These are phyloP conservation scores for Flabesymbios commensalis DNA, from an alignment of 2,888 invertebrate species.

Conservation along the genomic window DNA sequence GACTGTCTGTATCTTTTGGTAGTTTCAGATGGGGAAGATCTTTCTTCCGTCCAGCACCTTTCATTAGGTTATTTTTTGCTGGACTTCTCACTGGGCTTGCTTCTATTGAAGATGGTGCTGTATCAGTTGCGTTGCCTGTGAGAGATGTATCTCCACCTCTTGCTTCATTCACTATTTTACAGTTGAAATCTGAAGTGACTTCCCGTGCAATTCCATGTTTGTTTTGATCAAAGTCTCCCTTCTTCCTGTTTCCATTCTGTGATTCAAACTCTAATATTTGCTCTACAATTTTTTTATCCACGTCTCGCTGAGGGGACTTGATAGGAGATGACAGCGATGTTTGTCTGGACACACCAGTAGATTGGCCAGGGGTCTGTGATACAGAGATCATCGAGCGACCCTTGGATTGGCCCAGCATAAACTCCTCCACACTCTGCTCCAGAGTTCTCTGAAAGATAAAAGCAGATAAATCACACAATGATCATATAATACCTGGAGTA, in stretches of 20 bases:
- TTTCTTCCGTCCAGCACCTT: not conserved
- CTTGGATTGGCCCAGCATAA: conserved; percentile 18
- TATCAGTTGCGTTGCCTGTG: not conserved
- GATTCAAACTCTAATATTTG: conserved; percentile 24
- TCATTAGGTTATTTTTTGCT: not conserved
- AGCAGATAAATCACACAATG: not conserved
- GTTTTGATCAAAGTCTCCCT: not conserved
- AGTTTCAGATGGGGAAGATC: not conserved
- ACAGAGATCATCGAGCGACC: not conserved
- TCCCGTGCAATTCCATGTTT: too few species aligned
- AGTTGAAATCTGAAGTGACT: too few species aligned
- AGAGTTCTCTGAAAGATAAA: conserved; percentile 23
- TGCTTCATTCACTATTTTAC: not conserved
- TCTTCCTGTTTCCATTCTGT: conserved; percentile 12
- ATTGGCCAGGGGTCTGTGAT: not conserved
- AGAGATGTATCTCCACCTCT: not conserved
- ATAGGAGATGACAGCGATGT: not conserved
- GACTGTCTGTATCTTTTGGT: too few species aligned
- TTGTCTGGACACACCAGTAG: not conserved
- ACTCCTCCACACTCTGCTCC: conserved; percentile 33
- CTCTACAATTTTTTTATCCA: conserved; percentile 19
- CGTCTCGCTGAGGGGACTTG: conserved; percentile 10
- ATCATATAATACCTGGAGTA: not conserved
- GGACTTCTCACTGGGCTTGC: not conserved
- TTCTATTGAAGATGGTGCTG: not conserved